Evolutionary conservation across 2,797 vertebrate species (phyloP), one percentile per base, ranked within the genome.

Genomic region (Erithacus rubecula): DNA sequence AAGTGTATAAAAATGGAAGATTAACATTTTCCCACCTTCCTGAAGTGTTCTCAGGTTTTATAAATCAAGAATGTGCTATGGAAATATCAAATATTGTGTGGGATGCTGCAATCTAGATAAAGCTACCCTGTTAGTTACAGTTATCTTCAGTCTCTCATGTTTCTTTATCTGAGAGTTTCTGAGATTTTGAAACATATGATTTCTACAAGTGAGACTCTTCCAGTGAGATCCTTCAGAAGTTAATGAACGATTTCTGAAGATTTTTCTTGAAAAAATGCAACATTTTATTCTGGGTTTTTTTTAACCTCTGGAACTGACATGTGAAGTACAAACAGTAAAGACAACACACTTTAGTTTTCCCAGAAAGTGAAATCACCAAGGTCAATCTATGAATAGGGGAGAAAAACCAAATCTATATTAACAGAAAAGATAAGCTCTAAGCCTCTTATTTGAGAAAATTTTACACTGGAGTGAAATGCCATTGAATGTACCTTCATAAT

Each of bases 1-100:
- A 41, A 72, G 59, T 34, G 12, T 47, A 87, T 47, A 72, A 89
- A 87, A 93, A 52, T 20, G 13, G 26, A 20, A 89, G 67, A 90
- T 89, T 87, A 87, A 70, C 15, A 83, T 87, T 71, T 60, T 96
- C 32, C 16, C 63, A 84, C 84, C 52, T 94, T 89, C 26, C 84
- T 60, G 68, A 91, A 52, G 46, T 92, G 41, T 89, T 91, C 75
- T 76, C 52, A 85, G 60, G 47, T 19, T 89, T 94, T 65, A 44
- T 41, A 87, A 69, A 92, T 89, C 78, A 82, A 70, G 49, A 87
- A 74, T 70, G 41, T 77, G 64, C 60, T 67, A 59, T 18, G 37
- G 47, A 91, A 96, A 92, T 49, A 70, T 64, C 60, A 79, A 84
- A 91, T 82, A 76, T n/a, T 76, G 47, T 74, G 51, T 82, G 47